These are phyloP conservation scores for Heterodera carotae DNA, from an alignment of 1,140 invertebrate species.

Conservation along the genomic window DNA sequence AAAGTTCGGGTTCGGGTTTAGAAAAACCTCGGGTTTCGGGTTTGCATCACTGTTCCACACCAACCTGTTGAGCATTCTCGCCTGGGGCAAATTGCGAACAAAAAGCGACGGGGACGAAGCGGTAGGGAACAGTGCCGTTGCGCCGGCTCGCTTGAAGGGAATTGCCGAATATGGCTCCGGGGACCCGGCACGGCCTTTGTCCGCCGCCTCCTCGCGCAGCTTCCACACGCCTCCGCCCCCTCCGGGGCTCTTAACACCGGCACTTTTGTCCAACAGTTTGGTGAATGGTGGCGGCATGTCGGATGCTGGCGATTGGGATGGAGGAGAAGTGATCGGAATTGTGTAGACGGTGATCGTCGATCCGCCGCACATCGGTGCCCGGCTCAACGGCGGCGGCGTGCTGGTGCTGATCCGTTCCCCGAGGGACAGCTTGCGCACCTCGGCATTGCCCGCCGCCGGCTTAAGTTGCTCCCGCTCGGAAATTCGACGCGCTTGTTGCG, in stretches of 20 bases:
- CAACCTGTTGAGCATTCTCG: background rate
- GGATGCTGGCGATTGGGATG: background rate
- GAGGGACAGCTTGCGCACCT: background rate
- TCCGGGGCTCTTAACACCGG: too few species aligned
- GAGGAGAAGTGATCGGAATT: slow-evolving; percentile 21
- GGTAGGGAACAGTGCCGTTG: background rate
- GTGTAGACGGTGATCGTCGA: slow-evolving; percentile 27
- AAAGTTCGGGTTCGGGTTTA: too few species aligned
- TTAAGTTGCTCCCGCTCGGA: slow-evolving; percentile 5
- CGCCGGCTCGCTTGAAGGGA: slow-evolving; percentile 5
- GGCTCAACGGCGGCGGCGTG: background rate
- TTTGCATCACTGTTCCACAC: too few species aligned
- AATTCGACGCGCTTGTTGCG: slow-evolving; percentile 26
- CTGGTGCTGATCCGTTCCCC: background rate
- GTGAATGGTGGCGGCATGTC: background rate
- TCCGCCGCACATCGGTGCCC: background rate
- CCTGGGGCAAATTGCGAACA: background rate
- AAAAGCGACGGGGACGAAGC: slow-evolving; percentile 24
- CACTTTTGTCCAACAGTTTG: slow-evolving; percentile 8
- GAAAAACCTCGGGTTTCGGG: too few species aligned
- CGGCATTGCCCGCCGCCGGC: background rate
- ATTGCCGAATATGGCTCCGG: slow-evolving; percentile 24
- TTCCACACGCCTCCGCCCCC: background rate
- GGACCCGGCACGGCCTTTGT: background rate
- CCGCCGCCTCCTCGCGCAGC: background rate